Evolutionary conservation across 1,140 invertebrate genomes (phyloP).

Genomic region (Drosophila melanogaster): DNA sequence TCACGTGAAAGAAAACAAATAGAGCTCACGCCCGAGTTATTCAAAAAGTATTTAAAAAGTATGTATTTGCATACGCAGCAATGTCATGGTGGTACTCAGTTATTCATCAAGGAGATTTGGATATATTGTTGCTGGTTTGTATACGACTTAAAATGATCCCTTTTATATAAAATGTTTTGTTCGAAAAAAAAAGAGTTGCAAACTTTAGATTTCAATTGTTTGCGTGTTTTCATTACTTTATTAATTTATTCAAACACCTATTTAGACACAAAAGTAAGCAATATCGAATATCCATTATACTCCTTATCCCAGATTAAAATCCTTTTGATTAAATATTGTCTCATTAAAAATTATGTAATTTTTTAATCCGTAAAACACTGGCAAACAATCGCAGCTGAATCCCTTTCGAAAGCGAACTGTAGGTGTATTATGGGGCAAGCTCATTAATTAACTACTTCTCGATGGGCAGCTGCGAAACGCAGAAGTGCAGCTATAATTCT

Average conservation of each 20-base stretch:
- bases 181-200: too few relatives aligned
- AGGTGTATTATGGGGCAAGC: constrained; percentile 17
- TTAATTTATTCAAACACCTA: too few relatives aligned
- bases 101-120: neutral
- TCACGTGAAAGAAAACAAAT: constrained; percentile 14
- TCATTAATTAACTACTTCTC: constrained; percentile 60
- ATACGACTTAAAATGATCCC: too few relatives aligned
- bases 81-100: neutral
- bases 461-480: constrained; percentile 22
- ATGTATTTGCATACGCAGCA: neutral
- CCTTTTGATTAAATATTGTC: neutral
- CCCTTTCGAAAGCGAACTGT: constrained; percentile 10
- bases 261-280: too few relatives aligned
- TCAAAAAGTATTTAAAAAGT: constrained; percentile 14
- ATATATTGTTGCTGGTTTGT: too few relatives aligned
- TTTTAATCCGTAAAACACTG: neutral
- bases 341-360: neutral
- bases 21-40: constrained; percentile 2
- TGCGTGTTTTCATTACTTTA: neutral
- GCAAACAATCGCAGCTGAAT: neutral
- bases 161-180: too few relatives aligned
- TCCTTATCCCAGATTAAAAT: neutral
- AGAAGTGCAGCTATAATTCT: constrained; percentile 66
- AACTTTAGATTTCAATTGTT: neutral
- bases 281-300: too few relatives aligned